phyloP scores from a whole-genome alignment of 2,888 invertebrate genomes.

The Capitulum mitella region DNA sequence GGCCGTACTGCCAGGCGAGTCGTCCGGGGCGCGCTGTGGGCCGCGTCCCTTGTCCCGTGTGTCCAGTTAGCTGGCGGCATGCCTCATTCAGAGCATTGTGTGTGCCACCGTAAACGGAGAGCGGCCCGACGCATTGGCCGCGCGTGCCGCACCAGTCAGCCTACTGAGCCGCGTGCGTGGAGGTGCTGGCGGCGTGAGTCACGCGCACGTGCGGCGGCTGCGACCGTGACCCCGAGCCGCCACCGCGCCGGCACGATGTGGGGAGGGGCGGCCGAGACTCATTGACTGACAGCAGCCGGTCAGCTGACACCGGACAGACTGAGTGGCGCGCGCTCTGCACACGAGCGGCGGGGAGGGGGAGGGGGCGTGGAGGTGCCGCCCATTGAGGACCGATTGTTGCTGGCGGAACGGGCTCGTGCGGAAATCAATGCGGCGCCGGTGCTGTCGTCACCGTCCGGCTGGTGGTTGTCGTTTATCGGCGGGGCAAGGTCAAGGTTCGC shows the following conservation, averaged over 20 bases:
- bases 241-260: neutral
- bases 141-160: too few relatives aligned
- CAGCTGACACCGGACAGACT: neutral
- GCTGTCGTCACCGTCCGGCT: neutral
- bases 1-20: too few relatives aligned
- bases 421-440: constrained; percentile 17
- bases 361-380: neutral
- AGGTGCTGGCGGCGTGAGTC: neutral
- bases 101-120: neutral
- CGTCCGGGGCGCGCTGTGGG: too few relatives aligned
- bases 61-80: too few relatives aligned
- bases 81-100: neutral
- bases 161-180: too few relatives aligned
- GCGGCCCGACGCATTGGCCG: neutral
- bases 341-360: neutral
- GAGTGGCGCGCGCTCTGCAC: neutral
- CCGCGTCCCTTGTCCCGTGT: too few relatives aligned
- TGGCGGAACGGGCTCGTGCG: neutral
- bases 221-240: neutral
- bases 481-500: neutral
- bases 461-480: neutral
- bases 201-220: neutral
- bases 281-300: neutral
- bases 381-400: neutral
- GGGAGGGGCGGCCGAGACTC: neutral